Percentiles rank a stretch among this genome's conserved stretches.
Conservation (phyloP, 1,140 invertebrate genomes). For the Ceratina japonica region DNA sequence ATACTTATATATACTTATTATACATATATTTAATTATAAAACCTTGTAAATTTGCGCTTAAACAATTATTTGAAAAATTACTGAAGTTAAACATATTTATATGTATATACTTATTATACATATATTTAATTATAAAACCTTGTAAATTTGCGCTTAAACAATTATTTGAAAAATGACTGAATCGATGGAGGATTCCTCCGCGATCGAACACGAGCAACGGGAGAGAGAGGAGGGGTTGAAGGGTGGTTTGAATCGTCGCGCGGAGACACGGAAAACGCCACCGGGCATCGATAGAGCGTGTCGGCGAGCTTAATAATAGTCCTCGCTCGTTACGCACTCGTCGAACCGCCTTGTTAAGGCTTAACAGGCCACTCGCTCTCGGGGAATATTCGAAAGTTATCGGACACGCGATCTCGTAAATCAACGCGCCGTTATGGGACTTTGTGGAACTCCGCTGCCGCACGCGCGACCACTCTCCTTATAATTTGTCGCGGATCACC, state of each 20-base stretch:
- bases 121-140: too few species aligned
- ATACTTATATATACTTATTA: too few species aligned
- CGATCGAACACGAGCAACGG: neutral
- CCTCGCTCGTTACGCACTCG: slow-evolving; percentile 61
- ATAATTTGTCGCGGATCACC: slow-evolving; percentile 59
- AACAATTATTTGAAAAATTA: neutral
- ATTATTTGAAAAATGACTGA: neutral
- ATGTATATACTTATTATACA: too few species aligned
- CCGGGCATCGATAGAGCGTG: slow-evolving; percentile 54
- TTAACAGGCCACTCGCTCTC: slow-evolving; percentile 58
- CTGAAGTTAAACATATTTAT: too few species aligned
- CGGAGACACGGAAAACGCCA: slow-evolving; percentile 35
- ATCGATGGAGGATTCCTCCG: neutral
- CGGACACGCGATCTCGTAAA: slow-evolving; percentile 66
- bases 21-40: too few species aligned
- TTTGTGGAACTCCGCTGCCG: slow-evolving; percentile 54
- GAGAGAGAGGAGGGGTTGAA: neutral
- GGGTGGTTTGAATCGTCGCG: slow-evolving; percentile 8
- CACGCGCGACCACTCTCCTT: slow-evolving; percentile 15
- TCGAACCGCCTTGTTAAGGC: slow-evolving; percentile 65
- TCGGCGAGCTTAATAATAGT: slow-evolving; percentile 57
- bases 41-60: too few species aligned
- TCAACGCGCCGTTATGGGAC: slow-evolving; percentile 48
- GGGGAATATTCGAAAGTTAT: slow-evolving; percentile 66
- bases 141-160: too few species aligned